A percentile compares a stretch with the other conserved stretches of the same genome.
Conservation (phyloP, 92 coral and sea anemone genomes). For the Porites divaricata region DNA sequence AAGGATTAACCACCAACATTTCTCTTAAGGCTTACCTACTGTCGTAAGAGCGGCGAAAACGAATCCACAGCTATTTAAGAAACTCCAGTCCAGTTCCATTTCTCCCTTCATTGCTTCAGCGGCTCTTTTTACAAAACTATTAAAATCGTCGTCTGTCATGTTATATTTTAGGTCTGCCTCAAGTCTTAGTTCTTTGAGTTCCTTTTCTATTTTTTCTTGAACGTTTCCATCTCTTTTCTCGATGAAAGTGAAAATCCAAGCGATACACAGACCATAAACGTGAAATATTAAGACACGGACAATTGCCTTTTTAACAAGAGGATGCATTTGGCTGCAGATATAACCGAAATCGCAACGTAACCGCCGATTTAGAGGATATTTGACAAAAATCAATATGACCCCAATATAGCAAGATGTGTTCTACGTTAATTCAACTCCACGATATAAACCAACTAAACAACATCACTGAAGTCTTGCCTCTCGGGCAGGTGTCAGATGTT, state of each 20-base stretch:
- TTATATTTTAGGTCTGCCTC: slow-evolving; percentile 34
- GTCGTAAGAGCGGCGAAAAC: slow-evolving; percentile 65
- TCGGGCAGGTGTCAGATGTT: too few relatives aligned
- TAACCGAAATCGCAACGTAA: too few relatives aligned
- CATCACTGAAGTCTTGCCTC: too few relatives aligned
- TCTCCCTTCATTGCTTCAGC: slow-evolving; percentile 13
- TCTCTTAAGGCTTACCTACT: slow-evolving; percentile 31
- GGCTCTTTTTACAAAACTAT: slow-evolving; percentile 41
- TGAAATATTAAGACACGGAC: not conserved
- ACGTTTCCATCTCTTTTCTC: slow-evolving; percentile 34
- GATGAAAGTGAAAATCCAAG: slow-evolving; percentile 49
- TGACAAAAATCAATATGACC: too few relatives aligned
- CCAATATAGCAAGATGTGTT: too few relatives aligned
- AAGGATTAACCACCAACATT: too few relatives aligned
- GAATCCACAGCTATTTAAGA: slow-evolving; percentile 45
- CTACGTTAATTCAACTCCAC: too few relatives aligned
- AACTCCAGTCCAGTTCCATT: slow-evolving; percentile 59
- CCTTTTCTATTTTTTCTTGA: slow-evolving; percentile 9
- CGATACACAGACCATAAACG: slow-evolving; percentile 26
- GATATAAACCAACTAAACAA: too few relatives aligned
- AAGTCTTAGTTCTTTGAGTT: slow-evolving; percentile 18
- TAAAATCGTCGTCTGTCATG: slow-evolving; percentile 51
- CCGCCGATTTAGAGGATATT: too few relatives aligned
- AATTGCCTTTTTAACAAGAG: slow-evolving; percentile 9
- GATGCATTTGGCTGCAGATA: slow-evolving; percentile 8